Base-by-base conservation (phyloP, 2,888 invertebrate genomes). In the Arrhopalites spinosus region DNA sequence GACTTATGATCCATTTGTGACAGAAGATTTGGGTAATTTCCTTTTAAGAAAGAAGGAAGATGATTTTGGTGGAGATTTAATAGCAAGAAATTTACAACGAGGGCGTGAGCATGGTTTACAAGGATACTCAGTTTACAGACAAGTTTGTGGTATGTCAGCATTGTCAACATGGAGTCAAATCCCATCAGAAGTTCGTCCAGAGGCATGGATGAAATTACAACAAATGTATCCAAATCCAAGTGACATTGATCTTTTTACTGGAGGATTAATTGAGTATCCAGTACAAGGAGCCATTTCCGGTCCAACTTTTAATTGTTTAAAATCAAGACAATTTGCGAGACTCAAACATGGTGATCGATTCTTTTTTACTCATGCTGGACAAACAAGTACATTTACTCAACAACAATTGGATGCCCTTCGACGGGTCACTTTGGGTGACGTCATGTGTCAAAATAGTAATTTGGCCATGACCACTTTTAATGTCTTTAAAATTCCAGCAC, bases 201-300 rank as follows among this genome's bases (percentile, higher is more conserved):
- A 77, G 15, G 77, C 78, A 20, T 81, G 82, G 82, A 27, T 59
- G 2, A 78, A 74, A 27, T 69, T 81, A 13, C 67, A 59, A 43
- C 27, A 25, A 1, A 59, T 82, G 20, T 83, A 83, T 72, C 45
- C 61, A 11, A 72, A 68, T 3, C 83, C 83, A 0, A 2, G 20
- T 15, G 94, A 96, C 83, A 89, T 96, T 29, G 96, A 97, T 84
- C 87, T 96, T 15, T 88, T 96, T 83, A 89, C 93, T 3, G 96
- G 93, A 45, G 94, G 93, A 3, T 87, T 95, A 8, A 87, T 95
- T 79, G 96, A 97, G 86, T 89, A 89, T 71, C 91, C 94, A 0
- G 88, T 89, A 0, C 89, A 90, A 0, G 95, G 95, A 3, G 92
- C 93, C 0, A 89, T 94, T 0, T 91, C 96, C 5, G 96, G 97